phyloP scores from a whole-genome alignment of 2,797 vertebrate genomes.

The Myripristis murdjan region DNA sequence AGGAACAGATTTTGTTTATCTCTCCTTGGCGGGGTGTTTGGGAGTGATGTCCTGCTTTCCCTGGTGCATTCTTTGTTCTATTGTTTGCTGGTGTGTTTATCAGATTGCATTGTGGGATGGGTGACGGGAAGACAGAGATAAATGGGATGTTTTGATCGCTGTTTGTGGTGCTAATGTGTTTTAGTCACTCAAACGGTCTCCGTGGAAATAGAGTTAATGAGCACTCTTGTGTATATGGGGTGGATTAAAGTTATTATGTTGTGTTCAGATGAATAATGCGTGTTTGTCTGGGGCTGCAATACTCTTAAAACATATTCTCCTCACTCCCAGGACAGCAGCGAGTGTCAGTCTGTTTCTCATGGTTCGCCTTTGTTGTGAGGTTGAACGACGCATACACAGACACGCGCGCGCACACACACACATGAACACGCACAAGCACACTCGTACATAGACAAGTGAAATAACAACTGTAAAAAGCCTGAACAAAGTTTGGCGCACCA shows the following conservation, averaged over 20 bases:
- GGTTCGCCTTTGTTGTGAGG: conserved; percentile 31
- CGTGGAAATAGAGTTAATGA: conserved; percentile 68
- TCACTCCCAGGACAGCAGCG: conserved; percentile 25
- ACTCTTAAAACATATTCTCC: conserved; percentile 44
- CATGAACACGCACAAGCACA: background rate
- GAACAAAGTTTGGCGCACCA: conserved; percentile 60
- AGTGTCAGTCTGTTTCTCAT: conserved; percentile 11
- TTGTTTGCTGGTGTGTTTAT: conserved; percentile 59
- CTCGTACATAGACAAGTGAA: conserved; percentile 18
- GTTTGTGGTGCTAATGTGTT: conserved; percentile 71
- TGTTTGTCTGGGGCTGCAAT: conserved; percentile 25
- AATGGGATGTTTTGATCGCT: conserved; percentile 66
- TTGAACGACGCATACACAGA: conserved; percentile 4
- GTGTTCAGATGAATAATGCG: conserved; percentile 49
- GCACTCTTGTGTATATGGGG: conserved; percentile 56
- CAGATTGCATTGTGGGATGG: conserved; percentile 59
- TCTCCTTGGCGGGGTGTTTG: conserved; percentile 25
- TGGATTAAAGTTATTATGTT: conserved; percentile 59
- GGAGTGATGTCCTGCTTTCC: conserved; percentile 38
- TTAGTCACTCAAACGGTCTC: conserved; percentile 68
- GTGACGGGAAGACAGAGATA: conserved; percentile 63
- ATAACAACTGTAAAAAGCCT: conserved; percentile 53
- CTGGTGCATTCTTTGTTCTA: conserved; percentile 51
- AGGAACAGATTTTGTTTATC: conserved; percentile 39
- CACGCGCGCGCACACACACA: background rate